Evolutionary conservation across 1,140 invertebrate species (phyloP).

Genomic region (Xylocopa sonorina): DNA sequence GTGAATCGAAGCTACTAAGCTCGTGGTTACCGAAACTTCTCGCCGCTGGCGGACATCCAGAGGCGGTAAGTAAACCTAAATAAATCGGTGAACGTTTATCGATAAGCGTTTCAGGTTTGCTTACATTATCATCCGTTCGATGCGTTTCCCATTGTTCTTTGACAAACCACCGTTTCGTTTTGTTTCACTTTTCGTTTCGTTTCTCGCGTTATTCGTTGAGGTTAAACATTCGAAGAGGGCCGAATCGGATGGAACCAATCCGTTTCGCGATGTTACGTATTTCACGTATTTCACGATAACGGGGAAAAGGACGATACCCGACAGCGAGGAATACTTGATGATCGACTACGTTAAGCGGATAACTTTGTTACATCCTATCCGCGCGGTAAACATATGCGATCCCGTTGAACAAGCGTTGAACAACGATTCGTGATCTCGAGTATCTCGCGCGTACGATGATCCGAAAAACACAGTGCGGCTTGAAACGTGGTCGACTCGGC

Average conservation of each 20-base stretch:
- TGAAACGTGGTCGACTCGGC: not conserved
- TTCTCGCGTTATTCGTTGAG: not conserved
- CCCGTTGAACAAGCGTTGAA: too few species aligned
- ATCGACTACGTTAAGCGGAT: not conserved
- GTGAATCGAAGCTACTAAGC: too few species aligned
- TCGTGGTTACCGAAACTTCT: not conserved
- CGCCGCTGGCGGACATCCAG: conserved; percentile 8
- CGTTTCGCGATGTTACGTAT: too few species aligned
- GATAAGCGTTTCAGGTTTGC: not conserved
- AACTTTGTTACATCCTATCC: not conserved
- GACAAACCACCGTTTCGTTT: too few species aligned
- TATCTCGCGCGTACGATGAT: not conserved
- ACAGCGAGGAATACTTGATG: too few species aligned
- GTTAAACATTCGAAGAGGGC: not conserved
- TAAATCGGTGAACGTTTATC: conserved; percentile 27
- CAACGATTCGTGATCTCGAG: not conserved
- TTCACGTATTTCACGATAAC: too few species aligned
- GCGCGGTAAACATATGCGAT: not conserved
- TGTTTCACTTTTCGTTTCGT: not conserved
- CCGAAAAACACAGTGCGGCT: not conserved
- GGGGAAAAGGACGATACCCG: not conserved
- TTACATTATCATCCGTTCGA: not conserved
- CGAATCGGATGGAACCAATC: too few species aligned
- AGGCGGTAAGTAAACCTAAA: conserved; percentile 19
- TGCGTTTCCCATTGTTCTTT: not conserved